A percentile compares a stretch with the other conserved stretches of the same genome.
Evolutionary conservation across 1,140 invertebrate genomes (phyloP).

Genomic region (Belonocnema kinseyi): DNA sequence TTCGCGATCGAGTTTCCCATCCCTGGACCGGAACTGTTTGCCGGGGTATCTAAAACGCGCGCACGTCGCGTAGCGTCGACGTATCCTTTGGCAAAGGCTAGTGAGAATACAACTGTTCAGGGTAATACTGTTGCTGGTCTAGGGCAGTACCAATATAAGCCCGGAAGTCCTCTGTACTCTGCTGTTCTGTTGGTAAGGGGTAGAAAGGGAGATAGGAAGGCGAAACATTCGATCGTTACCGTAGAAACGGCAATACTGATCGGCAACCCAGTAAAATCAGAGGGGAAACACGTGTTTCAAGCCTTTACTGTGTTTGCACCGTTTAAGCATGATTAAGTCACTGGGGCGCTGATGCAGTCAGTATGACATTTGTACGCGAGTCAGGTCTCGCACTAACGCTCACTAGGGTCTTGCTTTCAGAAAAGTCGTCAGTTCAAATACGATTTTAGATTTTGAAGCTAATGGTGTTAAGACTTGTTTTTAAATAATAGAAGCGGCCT

Average conservation of each 20-base stretch:
- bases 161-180: neutral
- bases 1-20: constrained; percentile 25
- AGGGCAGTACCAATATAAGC: neutral
- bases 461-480: neutral
- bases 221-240: neutral
- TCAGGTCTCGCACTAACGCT: neutral
- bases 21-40: constrained; percentile 12
- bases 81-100: constrained; percentile 22
- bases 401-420: neutral
- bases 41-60: constrained; percentile 20
- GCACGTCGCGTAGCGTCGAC: neutral
- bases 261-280: neutral
- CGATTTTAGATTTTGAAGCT: neutral
- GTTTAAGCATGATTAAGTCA: neutral
- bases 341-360: neutral
- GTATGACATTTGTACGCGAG: neutral
- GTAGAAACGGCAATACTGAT: neutral
- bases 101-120: constrained; percentile 10
- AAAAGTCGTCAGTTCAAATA: neutral
- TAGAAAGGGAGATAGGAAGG: constrained; percentile 7
- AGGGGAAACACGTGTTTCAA: constrained; percentile 13
- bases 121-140: neutral
- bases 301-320: neutral
- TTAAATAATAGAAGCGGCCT: neutral
- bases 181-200: neutral